Evolutionary conservation across 2,797 vertebrate genomes (phyloP), one percentile per base, ranked within the genome.

Genomic region (Thripadectes ignobilis): DNA sequence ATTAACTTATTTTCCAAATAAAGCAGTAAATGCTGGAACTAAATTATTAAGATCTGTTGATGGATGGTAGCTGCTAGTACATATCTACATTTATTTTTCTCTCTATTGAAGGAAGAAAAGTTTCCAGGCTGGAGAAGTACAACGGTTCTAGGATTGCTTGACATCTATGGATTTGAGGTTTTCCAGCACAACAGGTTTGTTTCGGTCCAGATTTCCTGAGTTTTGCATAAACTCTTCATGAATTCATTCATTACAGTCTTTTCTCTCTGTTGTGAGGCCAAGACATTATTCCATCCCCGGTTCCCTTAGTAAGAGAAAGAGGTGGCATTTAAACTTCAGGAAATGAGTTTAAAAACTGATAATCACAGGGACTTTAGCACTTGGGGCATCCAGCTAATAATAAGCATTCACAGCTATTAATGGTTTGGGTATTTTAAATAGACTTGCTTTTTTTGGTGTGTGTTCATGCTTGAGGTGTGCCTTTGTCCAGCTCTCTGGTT

Each of bases 141-240:
- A 76, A 99, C 99, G 0, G 99, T 99, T 86, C 98, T 99, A 27
- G 99, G 99, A 19, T 98, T 99, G 82, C 97, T 99, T 91, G 99
- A 99, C 82, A 99, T 99, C 94, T 99, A 99, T n/a, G 99, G 99
- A 24, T 99, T 99, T 87, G 99, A 99, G 94, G 99, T 99, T 87
- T 99, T 99, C 97, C 99, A 99, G 95, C 96, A 99, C 96, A 99
- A 99, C 98, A 99, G 99, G 99, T 99, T 93, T n/a, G 97, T 61
- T 76, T 59, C 24, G 22, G 0, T 86, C 24, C 2, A 2, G 23
- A 18, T 41, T 22, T 75, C 8, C 17, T 39, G 63, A 54, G 36
- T 49, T 94, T 55, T 54, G 38, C 79, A 41, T 77, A 27, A 85
- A 66, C 62, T 77, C 23, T 26, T 34, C 22, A 5, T 63, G 29